These are phyloP conservation scores for Bimastos eiseni DNA, from an alignment of 2,888 invertebrate species.

Conservation along the genomic window DNA sequence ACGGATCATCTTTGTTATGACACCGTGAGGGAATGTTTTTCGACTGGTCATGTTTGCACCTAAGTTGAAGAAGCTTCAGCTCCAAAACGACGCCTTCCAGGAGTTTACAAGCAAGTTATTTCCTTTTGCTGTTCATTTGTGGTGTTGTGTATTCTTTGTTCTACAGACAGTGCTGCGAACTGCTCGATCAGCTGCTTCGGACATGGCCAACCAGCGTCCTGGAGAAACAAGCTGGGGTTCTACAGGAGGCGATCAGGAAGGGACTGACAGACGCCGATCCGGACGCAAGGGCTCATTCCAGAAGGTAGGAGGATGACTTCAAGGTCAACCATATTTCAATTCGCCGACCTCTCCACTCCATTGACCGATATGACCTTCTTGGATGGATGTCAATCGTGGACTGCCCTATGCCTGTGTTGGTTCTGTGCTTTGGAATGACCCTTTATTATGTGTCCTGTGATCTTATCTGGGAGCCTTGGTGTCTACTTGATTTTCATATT, in stretches of 20 bases:
- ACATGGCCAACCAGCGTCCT: conserved; percentile 81
- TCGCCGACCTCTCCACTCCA: not conserved
- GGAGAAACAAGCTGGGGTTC: conserved; percentile 76
- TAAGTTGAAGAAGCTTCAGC: not conserved
- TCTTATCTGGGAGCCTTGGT: too few relatives aligned
- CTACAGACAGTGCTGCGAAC: conserved; percentile 71
- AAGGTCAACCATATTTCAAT: not conserved
- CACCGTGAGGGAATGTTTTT: too few relatives aligned
- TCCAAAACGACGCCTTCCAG: not conserved
- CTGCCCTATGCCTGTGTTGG: too few relatives aligned
- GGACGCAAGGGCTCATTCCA: conserved; percentile 78
- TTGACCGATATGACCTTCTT: too few relatives aligned
- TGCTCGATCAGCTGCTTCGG: conserved; percentile 79
- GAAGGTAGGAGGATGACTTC: conserved; percentile 70
- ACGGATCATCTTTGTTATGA: too few relatives aligned
- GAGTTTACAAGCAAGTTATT: not conserved
- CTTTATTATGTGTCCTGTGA: too few relatives aligned
- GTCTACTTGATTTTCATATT: too few relatives aligned
- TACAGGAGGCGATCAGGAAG: conserved; percentile 78
- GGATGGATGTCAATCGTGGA: too few relatives aligned
- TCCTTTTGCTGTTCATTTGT: not conserved
- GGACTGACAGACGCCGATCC: conserved; percentile 92
- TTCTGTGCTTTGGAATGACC: too few relatives aligned
- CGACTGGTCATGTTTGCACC: not conserved
- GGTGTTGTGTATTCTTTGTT: conserved; percentile 32